A percentile compares a stretch with the other conserved stretches of the same genome.
phyloP scores from a whole-genome alignment of 2,797 vertebrate species.

The Oryzias sinensis region DNA sequence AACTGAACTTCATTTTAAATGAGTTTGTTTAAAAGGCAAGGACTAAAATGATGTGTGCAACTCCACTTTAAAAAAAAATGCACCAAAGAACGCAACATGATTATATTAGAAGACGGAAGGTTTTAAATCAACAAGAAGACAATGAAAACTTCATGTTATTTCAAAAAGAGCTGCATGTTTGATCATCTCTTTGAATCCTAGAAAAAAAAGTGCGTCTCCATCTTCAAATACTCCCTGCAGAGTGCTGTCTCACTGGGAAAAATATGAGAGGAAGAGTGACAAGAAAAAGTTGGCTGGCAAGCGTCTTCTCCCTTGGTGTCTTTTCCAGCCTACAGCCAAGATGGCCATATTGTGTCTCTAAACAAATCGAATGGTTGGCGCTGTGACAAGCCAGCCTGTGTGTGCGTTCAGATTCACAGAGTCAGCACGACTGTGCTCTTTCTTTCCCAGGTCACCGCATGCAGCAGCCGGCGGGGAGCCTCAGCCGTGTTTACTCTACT shows the following conservation, averaged over 20 bases:
- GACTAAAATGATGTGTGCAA: slow-evolving; percentile 20
- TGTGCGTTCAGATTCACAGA: slow-evolving; percentile 56
- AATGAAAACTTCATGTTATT: slow-evolving; percentile 62
- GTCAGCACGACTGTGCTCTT: slow-evolving; percentile 60
- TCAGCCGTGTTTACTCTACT: slow-evolving; percentile 50
- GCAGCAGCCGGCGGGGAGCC: slow-evolving; percentile 59
- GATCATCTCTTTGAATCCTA: slow-evolving; percentile 57
- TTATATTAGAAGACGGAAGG: slow-evolving; percentile 38
- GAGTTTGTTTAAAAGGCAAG: too few relatives aligned
- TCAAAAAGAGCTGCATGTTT: slow-evolving; percentile 55
- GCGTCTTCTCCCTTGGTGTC: slow-evolving; percentile 49
- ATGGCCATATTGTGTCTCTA: slow-evolving; percentile 74
- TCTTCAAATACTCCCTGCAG: slow-evolving; percentile 57
- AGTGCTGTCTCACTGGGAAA: slow-evolving; percentile 42
- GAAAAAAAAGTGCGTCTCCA: slow-evolving; percentile 50
- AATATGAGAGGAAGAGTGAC: slow-evolving; percentile 49
- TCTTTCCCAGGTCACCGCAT: slow-evolving; percentile 63
- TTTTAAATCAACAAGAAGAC: slow-evolving; percentile 57
- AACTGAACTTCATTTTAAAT: too few relatives aligned
- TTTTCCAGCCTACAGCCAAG: slow-evolving; percentile 67
- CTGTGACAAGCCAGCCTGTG: slow-evolving; percentile 60
- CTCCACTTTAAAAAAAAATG: slow-evolving; percentile 23
- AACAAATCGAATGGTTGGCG: slow-evolving; percentile 75
- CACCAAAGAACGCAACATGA: slow-evolving; percentile 30
- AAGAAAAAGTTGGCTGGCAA: slow-evolving; percentile 64